phyloP scores from a whole-genome alignment of 2,888 invertebrate genomes.

The Heliconius erato region DNA sequence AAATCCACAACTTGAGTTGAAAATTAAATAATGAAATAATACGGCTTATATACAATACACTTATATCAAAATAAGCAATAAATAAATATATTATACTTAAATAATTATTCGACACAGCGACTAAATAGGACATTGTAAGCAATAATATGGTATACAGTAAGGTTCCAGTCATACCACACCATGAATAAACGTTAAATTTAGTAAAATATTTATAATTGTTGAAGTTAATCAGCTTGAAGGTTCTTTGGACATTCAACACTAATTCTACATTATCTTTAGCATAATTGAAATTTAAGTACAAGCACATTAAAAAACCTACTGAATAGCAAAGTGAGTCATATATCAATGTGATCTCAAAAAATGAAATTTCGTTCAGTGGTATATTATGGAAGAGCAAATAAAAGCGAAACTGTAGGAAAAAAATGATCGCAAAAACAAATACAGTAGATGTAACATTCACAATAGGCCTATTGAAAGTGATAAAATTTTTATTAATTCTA shows the following conservation, averaged over 20 bases:
- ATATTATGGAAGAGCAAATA: neutral
- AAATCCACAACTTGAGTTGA: constrained; percentile 26
- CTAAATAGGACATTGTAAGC: neutral
- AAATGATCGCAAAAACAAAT: neutral
- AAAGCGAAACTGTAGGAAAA: neutral
- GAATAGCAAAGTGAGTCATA: neutral
- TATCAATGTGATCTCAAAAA: neutral
- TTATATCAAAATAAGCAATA: neutral
- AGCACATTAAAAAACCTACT: constrained; percentile 2
- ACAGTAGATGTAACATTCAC: neutral
- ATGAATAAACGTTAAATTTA: neutral
- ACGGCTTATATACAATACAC: constrained; percentile 4
- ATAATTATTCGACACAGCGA: rapidly evolving
- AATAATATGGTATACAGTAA: neutral
- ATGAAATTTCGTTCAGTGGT: neutral
- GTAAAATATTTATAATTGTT: neutral
- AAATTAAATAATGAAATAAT: constrained; percentile 8
- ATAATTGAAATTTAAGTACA: neutral
- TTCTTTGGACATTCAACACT: constrained; percentile 27
- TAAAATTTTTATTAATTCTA: constrained; percentile 32
- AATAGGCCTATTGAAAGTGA: constrained; percentile 33
- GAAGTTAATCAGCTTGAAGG: constrained; percentile 7
- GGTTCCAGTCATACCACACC: neutral
- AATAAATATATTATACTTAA: neutral
- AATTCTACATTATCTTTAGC: constrained; percentile 7